These are phyloP conservation scores for Epistrophe eligans DNA, from an alignment of 2,888 invertebrate genomes.

Conservation along the genomic window DNA sequence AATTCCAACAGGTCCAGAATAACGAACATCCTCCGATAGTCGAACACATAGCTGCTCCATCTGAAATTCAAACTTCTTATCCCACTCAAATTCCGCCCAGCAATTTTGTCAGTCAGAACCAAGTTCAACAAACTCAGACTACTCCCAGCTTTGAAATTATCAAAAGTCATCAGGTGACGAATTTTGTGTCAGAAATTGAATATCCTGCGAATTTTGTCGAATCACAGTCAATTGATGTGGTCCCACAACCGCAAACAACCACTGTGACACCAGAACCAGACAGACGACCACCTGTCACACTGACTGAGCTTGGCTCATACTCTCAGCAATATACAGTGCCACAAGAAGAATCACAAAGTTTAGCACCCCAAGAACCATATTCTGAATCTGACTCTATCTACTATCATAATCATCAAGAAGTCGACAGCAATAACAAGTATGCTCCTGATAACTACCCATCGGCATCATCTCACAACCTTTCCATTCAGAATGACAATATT, in stretches of 20 bases:
- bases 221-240: constrained; percentile 84
- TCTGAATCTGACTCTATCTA: constrained; percentile 82
- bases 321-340: constrained; percentile 36
- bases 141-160: constrained; percentile 80
- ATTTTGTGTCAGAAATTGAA: constrained; percentile 89
- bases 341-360: constrained; percentile 16
- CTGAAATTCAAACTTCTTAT: constrained; percentile 78
- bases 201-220: constrained; percentile 89
- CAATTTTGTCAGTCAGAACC: constrained; percentile 27
- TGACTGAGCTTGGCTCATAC: constrained; percentile 65
- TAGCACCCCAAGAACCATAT: constrained; percentile 44
- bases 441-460: constrained; percentile 85
- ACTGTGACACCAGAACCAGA: constrained; percentile 36
- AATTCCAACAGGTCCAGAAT: constrained; percentile 62
- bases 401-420: constrained; percentile 80
- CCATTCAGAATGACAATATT: constrained; percentile 72
- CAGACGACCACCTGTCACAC: constrained; percentile 52
- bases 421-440: constrained; percentile 78
- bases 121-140: constrained; percentile 24
- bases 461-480: constrained; percentile 79
- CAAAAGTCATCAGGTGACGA: constrained; percentile 88
- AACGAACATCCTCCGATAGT: constrained; percentile 29
- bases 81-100: constrained; percentile 68
- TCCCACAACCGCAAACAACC: constrained; percentile 38
- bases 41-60: constrained; percentile 80